A percentile compares a stretch with the other conserved stretches of the same genome.
Conservation (phyloP, 1,140 invertebrate genomes). For the Planococcus citri region DNA sequence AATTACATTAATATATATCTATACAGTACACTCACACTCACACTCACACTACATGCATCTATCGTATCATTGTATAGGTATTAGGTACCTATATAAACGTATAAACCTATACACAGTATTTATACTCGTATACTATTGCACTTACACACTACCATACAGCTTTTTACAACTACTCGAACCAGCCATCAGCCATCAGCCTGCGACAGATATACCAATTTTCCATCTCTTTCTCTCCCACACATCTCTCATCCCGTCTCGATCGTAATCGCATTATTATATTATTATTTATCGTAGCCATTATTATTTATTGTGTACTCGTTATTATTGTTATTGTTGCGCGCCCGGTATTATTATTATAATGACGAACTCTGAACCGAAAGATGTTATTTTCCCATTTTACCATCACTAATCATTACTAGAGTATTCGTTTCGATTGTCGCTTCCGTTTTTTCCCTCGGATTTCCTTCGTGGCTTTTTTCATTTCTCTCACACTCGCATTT, state of each 20-base stretch:
- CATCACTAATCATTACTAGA: not conserved
- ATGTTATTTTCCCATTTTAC: not conserved
- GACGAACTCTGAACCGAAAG: slow-evolving; percentile 1
- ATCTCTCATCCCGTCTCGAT: not conserved
- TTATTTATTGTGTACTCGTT: not conserved
- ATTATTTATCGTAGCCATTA: not conserved
- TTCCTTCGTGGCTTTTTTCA: not conserved
- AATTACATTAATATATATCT: not conserved
- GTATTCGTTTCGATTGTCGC: not conserved
- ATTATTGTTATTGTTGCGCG: slow-evolving; percentile 1
- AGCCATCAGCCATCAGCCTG: too few species aligned
- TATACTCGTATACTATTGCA: not conserved
- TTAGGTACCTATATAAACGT: not conserved
- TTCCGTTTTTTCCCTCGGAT: not conserved
- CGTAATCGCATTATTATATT: not conserved
- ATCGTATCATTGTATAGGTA: too few species aligned
- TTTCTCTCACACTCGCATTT: too few species aligned
- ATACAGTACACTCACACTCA: too few species aligned
- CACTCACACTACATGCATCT: too few species aligned
- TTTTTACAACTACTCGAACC: too few species aligned
- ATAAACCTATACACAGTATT: not conserved
- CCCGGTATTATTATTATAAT: not conserved
- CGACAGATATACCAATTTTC: too few species aligned
- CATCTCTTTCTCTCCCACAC: too few species aligned
- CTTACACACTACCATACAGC: not conserved